Evolutionary conservation across 1,140 invertebrate genomes (phyloP).

Genomic region (Nautilus pompilius): DNA sequence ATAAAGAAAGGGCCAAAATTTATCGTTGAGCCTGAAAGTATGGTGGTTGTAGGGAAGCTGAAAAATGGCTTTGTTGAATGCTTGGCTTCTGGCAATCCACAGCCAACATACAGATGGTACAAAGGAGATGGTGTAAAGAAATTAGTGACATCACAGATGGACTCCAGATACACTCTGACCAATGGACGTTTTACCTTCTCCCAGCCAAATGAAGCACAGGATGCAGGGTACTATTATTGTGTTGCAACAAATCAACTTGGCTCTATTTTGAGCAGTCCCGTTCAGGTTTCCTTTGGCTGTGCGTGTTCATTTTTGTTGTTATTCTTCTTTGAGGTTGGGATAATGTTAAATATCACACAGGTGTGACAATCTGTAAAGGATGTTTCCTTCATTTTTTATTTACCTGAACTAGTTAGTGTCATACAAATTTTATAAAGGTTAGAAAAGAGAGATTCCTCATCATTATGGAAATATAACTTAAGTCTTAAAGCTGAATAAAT

Average conservation of each 20-base stretch:
- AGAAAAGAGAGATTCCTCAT: not conserved
- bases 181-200: slow-evolving; percentile 88
- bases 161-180: slow-evolving; percentile 79
- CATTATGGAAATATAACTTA: not conserved
- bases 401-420: not conserved
- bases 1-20: slow-evolving; percentile 22
- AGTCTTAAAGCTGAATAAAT: not conserved
- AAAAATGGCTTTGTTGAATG: slow-evolving; percentile 59
- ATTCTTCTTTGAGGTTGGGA: not conserved
- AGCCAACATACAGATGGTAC: slow-evolving; percentile 88
- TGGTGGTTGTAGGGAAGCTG: slow-evolving; percentile 19
- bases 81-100: slow-evolving; percentile 83
- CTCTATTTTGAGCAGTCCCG: slow-evolving; percentile 81
- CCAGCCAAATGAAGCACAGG: slow-evolving; percentile 66
- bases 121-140: slow-evolving; percentile 33
- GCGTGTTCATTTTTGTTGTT: slow-evolving; percentile 14
- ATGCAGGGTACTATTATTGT: slow-evolving; percentile 88
- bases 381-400: not conserved
- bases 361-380: not conserved
- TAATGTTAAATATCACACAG: not conserved
- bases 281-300: slow-evolving; percentile 82
- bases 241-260: slow-evolving; percentile 86
- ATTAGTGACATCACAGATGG: slow-evolving; percentile 6
- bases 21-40: slow-evolving; percentile 20
- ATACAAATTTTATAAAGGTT: not conserved